phyloP scores from a whole-genome alignment of 2,113 vertebrate species.

The Ageneiosus marmoratus region DNA sequence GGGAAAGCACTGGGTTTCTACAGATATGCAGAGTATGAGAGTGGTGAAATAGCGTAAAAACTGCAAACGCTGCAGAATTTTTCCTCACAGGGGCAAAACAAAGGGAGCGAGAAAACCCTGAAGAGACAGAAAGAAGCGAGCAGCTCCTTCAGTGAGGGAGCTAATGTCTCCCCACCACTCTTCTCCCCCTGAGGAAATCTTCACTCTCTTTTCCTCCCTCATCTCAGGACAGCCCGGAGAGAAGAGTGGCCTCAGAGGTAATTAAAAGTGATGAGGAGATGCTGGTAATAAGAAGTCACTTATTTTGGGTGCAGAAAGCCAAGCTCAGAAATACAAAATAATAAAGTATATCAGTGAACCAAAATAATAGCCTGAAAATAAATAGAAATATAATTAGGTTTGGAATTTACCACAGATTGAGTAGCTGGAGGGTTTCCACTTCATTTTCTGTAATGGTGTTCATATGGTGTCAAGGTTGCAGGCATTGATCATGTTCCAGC shows the following conservation, averaged over 20 bases:
- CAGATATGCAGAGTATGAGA: conserved; percentile 69
- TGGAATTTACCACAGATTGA: not conserved
- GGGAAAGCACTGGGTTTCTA: conserved; percentile 67
- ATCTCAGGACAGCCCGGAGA: conserved; percentile 67
- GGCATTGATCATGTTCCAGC: not conserved
- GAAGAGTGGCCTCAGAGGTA: conserved; percentile 63
- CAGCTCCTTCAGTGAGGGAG: conserved; percentile 6
- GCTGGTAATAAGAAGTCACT: conserved; percentile 38
- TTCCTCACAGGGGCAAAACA: conserved; percentile 67
- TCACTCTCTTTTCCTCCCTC: conserved; percentile 7
- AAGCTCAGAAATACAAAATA: not conserved
- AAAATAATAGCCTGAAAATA: conserved; percentile 7
- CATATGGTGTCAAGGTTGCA: conserved; percentile 13
- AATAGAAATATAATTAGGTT: not conserved
- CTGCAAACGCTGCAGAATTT: conserved; percentile 69
- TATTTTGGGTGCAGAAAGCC: conserved; percentile 57
- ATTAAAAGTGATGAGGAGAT: conserved; percentile 44
- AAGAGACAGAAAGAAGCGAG: conserved; percentile 12
- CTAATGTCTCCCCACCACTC: not conserved
- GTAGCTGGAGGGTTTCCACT: conserved; percentile 17
- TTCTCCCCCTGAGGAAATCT: conserved; percentile 13
- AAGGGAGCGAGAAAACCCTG: conserved; percentile 21
- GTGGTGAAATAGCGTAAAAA: conserved; percentile 62
- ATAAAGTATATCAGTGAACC: not conserved
- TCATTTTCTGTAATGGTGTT: conserved; percentile 26